Percentiles rank a stretch among this genome's conserved stretches.
phyloP scores from a whole-genome alignment of 2,888 invertebrate genomes.

The Ischnus inquisitorius region DNA sequence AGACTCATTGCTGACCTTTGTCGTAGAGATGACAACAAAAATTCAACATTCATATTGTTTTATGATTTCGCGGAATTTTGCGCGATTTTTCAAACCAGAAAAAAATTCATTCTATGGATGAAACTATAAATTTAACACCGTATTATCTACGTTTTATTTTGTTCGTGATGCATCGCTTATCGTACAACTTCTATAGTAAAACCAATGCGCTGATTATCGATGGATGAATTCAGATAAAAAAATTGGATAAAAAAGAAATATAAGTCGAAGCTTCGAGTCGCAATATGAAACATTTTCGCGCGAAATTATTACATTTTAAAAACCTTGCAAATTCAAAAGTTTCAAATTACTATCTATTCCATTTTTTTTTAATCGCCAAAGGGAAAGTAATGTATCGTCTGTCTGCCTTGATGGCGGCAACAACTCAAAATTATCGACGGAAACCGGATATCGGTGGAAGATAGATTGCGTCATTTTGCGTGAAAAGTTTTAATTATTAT shows the following conservation, averaged over 20 bases:
- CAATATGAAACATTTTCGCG: too few species aligned
- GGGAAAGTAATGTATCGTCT: neutral
- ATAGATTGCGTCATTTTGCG: neutral
- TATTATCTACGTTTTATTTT: neutral
- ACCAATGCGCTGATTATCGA: too few species aligned
- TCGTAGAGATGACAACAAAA: neutral
- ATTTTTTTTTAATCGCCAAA: neutral
- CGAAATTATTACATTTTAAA: too few species aligned
- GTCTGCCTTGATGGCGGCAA: neutral
- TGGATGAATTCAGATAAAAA: too few species aligned
- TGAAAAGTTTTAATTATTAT: neutral
- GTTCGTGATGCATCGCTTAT: too few species aligned
- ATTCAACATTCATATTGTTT: neutral
- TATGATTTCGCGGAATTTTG: neutral
- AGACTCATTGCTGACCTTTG: slow-evolving; percentile 15
- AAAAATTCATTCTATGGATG: neutral
- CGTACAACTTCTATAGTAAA: too few species aligned
- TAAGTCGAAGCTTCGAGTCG: too few species aligned
- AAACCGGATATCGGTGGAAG: neutral
- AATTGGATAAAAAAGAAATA: too few species aligned
- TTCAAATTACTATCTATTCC: too few species aligned
- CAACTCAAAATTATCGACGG: neutral
- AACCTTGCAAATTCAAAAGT: too few species aligned
- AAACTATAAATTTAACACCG: neutral
- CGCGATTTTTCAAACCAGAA: neutral